Evolutionary conservation across 2,888 invertebrate species (phyloP), one percentile per base, ranked within the genome.

Genomic region (Yponomeuta malinellus): DNA sequence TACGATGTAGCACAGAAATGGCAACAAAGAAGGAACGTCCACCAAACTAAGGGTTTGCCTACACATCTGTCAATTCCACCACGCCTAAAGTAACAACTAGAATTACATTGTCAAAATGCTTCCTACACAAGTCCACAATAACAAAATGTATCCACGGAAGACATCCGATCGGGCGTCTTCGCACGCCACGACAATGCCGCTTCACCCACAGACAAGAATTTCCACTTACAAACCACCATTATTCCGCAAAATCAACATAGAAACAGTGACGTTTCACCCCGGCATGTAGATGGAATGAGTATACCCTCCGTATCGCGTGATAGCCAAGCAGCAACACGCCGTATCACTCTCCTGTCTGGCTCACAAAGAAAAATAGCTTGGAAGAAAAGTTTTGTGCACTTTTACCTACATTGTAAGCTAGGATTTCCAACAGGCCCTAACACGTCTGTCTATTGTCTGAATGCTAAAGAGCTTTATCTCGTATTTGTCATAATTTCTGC

Each of bases 311-410:
- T 72, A 74, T 73, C 74, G 69, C 64, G 37, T 71, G 72, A 72
- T 73, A 73, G 69, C 10, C 8, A 63, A 59, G 52, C 52, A 59
- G 70, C 72, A 66, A 70, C 71, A 71, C 70, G 72, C 71, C 73
- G 72, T 72, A 73, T 73, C 73, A 71, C 73, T 59, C 72, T 48
- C 68, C 69, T 70, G 12, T 15, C 65, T 65, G 65, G 65, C 12
- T 59, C 12, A 59, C 52, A 59, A 15, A 59, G 8, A 12, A 15
- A 59, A 59, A 59, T 15, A 15, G 4, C 1, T 15, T 59, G 15
- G 52, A 52, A 6, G 52, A 52, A 52, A 9, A 52, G 52, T 12
- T 12, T 52, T 52, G 10, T 2, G 37, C 5, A 52, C 52, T 9
- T 52, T 8, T 52, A 12, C 52, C 1, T 59, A 5, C 12, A 15